Evolutionary conservation across 37 sponge, comb jelly and placozoan genomes (phyloP), one percentile per base, ranked within the genome.

Genomic region (Haliclona indistincta): DNA sequence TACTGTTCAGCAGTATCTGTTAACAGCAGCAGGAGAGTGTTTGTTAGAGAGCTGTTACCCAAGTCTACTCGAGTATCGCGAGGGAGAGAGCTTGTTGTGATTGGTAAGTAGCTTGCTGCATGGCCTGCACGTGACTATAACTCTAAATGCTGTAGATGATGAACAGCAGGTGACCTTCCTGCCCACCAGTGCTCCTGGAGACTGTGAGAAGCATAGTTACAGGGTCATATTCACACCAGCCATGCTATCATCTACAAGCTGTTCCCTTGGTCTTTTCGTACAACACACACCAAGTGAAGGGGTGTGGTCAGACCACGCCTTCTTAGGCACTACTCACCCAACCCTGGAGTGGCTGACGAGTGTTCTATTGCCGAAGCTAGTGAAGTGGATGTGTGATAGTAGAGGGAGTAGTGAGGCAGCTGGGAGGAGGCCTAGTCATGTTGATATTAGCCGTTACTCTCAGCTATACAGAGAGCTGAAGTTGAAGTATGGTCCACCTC

Each of bases 401-500:
- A 10, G 45, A 63, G 64, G 63, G 44, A 8, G 36, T 47, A 70
- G 30, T 47, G 81, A 71, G 32, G 25, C 43, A 13, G 72, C 22
- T n/a, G 38, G 26, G 54, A 51, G 34, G 13, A 38, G 25, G 39
- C 45, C 29, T 1, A 20, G 38, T 13, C 54, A 23, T 17, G 71
- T 96, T 5, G 64, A 74, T 30, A 52, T 89, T 39, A 88, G 79
- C 42, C 58, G 66, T 20, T 96, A 87, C 37, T 56, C 67, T 22
- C 23, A 53, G 54, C 71, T 85, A 8, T 96, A 96, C 40, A 38
- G 30, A 22, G 49, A 70, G 32, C 61, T 96, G 73, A 96, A 93
- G 73, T 61, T 68, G 67, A 93, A 93, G 68, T 93, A 96, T 70
- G 94, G 91, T 13, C 80, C 73, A 22, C 52, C 47, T 8, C 62